These are phyloP conservation scores for Brachionus rotundiformis DNA, from an alignment of 1,140 invertebrate species.

Conservation along the genomic window DNA sequence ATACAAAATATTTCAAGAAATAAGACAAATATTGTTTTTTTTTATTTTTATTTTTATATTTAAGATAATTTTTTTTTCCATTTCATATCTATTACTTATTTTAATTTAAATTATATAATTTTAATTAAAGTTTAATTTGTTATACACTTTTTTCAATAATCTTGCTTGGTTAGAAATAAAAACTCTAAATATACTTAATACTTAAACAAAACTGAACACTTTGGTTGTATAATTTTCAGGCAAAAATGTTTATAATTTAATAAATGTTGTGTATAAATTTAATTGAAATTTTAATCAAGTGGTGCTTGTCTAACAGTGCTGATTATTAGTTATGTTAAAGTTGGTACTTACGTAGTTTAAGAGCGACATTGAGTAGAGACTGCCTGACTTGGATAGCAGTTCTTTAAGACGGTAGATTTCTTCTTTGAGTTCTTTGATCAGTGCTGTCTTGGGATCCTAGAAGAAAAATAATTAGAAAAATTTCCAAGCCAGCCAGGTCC, in stretches of 20 bases:
- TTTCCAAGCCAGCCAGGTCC: not conserved
- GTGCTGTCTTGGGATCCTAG: slow-evolving; percentile 42
- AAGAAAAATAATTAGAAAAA: not conserved
- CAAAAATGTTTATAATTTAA: not conserved
- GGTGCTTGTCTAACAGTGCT: not conserved
- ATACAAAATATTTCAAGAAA: slow-evolving; percentile 52
- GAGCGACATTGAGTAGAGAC: slow-evolving; percentile 26
- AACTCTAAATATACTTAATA: not conserved
- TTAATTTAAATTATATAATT: no score
- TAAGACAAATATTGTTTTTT: not conserved
- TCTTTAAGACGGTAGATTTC: slow-evolving; percentile 38
- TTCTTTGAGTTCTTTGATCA: slow-evolving; percentile 46
- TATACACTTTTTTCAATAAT: not conserved
- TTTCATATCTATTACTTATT: no score
- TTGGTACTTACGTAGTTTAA: slow-evolving; percentile 18
- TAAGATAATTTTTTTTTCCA: no score
- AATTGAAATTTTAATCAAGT: not conserved
- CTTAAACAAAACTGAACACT: no score
- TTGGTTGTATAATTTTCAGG: not conserved
- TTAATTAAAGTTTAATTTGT: not conserved
- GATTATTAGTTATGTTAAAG: no score
- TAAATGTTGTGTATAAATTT: not conserved
- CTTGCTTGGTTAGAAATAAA: not conserved
- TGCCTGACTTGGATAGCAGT: not conserved
- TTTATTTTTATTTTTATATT: not conserved